Evolutionary conservation across 2,888 invertebrate species (phyloP).

Genomic region (Hylaea fasciaria): DNA sequence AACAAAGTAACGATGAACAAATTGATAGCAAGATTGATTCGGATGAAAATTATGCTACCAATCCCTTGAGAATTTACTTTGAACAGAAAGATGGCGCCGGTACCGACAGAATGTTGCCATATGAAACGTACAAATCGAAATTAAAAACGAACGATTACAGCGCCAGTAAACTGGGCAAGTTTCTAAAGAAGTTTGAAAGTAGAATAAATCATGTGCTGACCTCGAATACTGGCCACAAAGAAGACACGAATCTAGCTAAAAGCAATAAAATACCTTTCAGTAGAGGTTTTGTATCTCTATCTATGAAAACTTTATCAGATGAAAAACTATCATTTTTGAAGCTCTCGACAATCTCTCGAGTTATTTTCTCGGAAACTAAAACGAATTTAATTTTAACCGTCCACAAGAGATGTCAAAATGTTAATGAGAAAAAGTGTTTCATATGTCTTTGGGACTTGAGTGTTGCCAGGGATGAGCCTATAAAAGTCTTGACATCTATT

Average conservation of each 20-base stretch:
- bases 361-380: conserved; percentile 66
- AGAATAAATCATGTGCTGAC: conserved; percentile 63
- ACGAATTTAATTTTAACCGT: conserved; percentile 67
- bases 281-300: conserved; percentile 62
- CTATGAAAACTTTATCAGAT: conserved; percentile 50
- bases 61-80: conserved; percentile 71
- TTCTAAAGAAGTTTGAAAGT: conserved; percentile 68
- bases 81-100: conserved; percentile 78
- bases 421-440: conserved; percentile 52
- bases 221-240: conserved; percentile 57
- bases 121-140: conserved; percentile 64
- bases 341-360: conserved; percentile 55
- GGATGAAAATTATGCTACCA: conserved; percentile 59
- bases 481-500: conserved; percentile 68
- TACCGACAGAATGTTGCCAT: conserved; percentile 63
- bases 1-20: conserved; percentile 41
- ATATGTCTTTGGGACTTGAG: conserved; percentile 74
- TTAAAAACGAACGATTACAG: conserved; percentile 63
- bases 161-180: conserved; percentile 58
- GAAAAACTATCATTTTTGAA: conserved; percentile 55
- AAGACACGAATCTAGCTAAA: conserved; percentile 54
- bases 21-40: conserved; percentile 42
- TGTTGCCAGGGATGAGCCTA: conserved; percentile 62
- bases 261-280: conserved; percentile 68
- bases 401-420: conserved; percentile 54